Conservation (phyloP, 2,888 invertebrate species). For the Uropetala carovei region DNA sequence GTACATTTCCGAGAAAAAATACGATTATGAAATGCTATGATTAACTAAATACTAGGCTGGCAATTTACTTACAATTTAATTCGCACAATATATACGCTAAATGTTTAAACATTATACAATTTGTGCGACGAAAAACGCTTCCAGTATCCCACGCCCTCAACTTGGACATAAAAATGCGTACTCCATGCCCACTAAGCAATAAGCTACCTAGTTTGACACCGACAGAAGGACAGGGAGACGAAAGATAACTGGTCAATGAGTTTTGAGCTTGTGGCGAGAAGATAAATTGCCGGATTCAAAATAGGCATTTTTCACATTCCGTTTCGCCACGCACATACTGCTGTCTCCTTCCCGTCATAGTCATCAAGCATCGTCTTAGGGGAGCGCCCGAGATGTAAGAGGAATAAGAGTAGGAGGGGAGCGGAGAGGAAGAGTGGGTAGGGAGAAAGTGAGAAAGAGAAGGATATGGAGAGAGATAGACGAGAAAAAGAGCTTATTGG, state of each 20-base stretch:
- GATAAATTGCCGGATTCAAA: conserved; percentile 48
- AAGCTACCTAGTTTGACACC: conserved; percentile 28
- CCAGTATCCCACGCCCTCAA: conserved; percentile 1
- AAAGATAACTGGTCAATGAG: conserved; percentile 22
- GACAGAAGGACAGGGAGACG: neutral
- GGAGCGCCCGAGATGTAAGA: neutral
- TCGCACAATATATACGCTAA: too few relatives aligned
- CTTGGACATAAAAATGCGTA: neutral
- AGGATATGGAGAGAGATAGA: neutral
- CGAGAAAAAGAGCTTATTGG: too few relatives aligned
- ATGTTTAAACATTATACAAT: too few relatives aligned
- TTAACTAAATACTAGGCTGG: too few relatives aligned
- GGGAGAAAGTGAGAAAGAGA: neutral
- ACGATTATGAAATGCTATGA: too few relatives aligned
- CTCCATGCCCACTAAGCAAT: neutral
- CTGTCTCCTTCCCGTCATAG: conserved; percentile 38
- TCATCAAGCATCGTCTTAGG: conserved; percentile 20
- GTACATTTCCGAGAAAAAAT: too few relatives aligned
- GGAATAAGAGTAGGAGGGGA: neutral
- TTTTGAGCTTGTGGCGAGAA: conserved; percentile 2
- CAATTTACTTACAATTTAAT: too few relatives aligned
- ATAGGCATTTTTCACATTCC: conserved; percentile 57
- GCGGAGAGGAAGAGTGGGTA: too few relatives aligned
- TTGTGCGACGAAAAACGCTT: too few relatives aligned
- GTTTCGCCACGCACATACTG: neutral